phyloP scores from a whole-genome alignment of 2,113 vertebrate species.

The Triplophysa tibetana region DNA sequence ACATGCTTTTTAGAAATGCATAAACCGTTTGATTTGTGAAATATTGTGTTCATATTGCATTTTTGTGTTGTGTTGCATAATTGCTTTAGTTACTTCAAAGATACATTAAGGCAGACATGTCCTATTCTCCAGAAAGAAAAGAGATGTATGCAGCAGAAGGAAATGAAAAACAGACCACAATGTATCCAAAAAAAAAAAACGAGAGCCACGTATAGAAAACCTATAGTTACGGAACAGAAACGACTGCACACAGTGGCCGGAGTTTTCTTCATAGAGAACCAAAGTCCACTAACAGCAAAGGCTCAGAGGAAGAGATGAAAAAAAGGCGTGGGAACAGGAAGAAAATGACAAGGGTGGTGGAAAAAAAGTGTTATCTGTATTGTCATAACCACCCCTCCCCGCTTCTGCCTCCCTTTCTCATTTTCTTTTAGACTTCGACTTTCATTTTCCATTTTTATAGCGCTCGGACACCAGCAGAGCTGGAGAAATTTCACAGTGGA shows the following conservation, averaged over 20 bases:
- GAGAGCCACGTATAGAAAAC: background rate
- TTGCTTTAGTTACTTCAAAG: conserved; percentile 1
- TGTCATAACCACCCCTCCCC: background rate
- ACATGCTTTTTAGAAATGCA: too few species aligned
- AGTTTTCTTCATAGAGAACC: conserved; percentile 25
- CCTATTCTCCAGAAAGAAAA: conserved; percentile 8
- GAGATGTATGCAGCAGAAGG: conserved; percentile 2
- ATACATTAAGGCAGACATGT: conserved; percentile 18
- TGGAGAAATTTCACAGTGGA: conserved; percentile 46
- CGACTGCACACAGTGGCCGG: background rate
- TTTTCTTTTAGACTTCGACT: conserved; percentile 35
- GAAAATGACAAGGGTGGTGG: background rate
- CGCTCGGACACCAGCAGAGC: conserved; percentile 25
- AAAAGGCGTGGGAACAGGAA: background rate
- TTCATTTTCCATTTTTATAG: conserved; percentile 50
- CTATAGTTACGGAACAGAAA: background rate
- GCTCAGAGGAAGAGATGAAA: conserved; percentile 7
- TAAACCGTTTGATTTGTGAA: too few species aligned
- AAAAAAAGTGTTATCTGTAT: background rate
- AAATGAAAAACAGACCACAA: conserved; percentile 20
- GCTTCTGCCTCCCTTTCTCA: background rate
- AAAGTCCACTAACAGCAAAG: conserved; percentile 28
- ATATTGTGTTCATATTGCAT: too few species aligned
- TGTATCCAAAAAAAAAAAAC: background rate
- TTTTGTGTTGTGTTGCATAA: too few species aligned